Percentiles rank a stretch among this genome's conserved stretches.
phyloP scores from a whole-genome alignment of 2,888 invertebrate species.

The Torymus texanus region DNA sequence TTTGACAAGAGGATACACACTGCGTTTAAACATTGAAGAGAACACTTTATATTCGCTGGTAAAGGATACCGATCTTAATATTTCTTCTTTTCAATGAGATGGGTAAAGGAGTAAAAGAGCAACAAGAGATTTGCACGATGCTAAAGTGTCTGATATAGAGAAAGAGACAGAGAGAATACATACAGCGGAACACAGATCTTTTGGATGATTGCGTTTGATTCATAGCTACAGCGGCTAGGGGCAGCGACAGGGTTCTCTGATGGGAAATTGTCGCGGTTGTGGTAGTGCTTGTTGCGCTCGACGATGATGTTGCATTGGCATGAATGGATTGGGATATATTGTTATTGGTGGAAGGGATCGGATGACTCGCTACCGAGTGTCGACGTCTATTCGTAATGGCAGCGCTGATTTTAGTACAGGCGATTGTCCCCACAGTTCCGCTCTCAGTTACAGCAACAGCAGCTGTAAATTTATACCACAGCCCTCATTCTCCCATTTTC shows the following conservation, averaged over 20 bases:
- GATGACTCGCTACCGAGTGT: slow-evolving; percentile 74
- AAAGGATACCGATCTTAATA: slow-evolving; percentile 17
- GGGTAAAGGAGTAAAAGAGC: background rate
- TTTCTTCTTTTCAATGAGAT: slow-evolving; percentile 23
- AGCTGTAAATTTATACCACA: slow-evolving; percentile 70
- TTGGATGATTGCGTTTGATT: slow-evolving; percentile 75
- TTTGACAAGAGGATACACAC: slow-evolving; percentile 8
- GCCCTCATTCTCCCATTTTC: slow-evolving; percentile 47
- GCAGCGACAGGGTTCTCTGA: slow-evolving; percentile 84
- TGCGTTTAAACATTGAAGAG: slow-evolving; percentile 4
- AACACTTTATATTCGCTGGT: slow-evolving; percentile 13
- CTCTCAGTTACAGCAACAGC: slow-evolving; percentile 69
- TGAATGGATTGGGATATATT: slow-evolving; percentile 68
- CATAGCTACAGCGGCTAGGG: slow-evolving; percentile 78
- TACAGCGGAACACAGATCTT: slow-evolving; percentile 75
- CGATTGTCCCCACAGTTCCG: slow-evolving; percentile 68
- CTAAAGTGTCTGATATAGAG: slow-evolving; percentile 51
- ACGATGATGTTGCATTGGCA: slow-evolving; percentile 68
- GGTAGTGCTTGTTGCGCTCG: slow-evolving; percentile 66
- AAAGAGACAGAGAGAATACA: slow-evolving; percentile 70
- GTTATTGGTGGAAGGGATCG: slow-evolving; percentile 70
- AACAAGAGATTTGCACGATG: background rate
- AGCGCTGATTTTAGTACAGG: slow-evolving; percentile 70
- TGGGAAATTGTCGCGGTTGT: slow-evolving; percentile 76
- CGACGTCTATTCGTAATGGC: slow-evolving; percentile 72